phyloP scores from a whole-genome alignment of 1,140 invertebrate genomes.

The Aphaenogaster floridana region DNA sequence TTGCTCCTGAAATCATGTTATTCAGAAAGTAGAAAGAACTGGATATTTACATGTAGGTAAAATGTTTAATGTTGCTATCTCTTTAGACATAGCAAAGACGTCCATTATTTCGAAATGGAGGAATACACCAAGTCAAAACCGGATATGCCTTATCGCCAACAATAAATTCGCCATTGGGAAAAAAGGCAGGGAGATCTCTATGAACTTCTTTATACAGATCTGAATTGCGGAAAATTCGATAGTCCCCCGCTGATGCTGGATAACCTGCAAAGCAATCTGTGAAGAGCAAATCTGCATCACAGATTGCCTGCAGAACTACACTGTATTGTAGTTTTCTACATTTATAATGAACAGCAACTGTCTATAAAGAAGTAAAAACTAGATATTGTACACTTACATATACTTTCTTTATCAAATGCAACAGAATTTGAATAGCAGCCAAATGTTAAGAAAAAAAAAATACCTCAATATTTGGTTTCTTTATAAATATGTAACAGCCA shows the following conservation, averaged over 20 bases:
- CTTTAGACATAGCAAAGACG: neutral
- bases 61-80: neutral
- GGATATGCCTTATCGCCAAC: neutral
- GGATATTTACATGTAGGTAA: neutral
- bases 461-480: neutral
- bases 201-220: neutral
- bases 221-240: constrained; percentile 1
- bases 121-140: constrained; percentile 5
- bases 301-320: neutral
- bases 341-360: constrained; percentile 6
- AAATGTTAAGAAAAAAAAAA: neutral
- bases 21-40: no score
- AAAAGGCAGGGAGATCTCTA: neutral
- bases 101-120: neutral
- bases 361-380: neutral
- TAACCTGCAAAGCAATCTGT: neutral
- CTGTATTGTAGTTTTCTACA: neutral
- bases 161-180: neutral
- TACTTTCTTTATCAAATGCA: neutral
- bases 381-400: neutral
- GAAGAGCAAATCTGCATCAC: constrained; percentile 8
- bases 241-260: neutral
- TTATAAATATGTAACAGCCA: neutral
- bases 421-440: neutral
- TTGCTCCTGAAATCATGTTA: neutral